Percentiles rank a stretch among this genome's conserved stretches.
Conservation (phyloP, 2,888 invertebrate genomes). For the Erebia epiphron region DNA sequence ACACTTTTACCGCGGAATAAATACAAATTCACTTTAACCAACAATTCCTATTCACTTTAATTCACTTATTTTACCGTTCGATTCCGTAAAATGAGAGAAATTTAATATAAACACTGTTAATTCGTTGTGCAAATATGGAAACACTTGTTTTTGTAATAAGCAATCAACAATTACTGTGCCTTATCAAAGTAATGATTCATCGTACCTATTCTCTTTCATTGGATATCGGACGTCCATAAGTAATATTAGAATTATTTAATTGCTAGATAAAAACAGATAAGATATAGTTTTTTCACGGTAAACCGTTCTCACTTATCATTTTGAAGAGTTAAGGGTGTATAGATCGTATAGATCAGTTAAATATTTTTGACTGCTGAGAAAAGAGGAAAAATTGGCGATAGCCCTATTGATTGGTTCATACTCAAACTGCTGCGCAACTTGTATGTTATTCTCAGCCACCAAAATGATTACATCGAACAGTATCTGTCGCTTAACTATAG, state of each 20-base stretch:
- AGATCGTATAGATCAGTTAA: no score
- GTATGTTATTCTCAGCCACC: no score
- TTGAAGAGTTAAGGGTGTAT: no score
- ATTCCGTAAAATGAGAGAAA: background rate
- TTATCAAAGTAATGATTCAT: slow-evolving; percentile 6
- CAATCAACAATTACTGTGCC: slow-evolving; percentile 3
- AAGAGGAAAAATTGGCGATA: no score
- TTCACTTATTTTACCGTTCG: background rate
- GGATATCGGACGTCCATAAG: slow-evolving; percentile 24
- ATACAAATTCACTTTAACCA: background rate
- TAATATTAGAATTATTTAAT: slow-evolving; percentile 32
- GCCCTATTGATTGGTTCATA: no score
- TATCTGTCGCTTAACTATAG: no score
- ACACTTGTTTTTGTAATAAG: slow-evolving; percentile 4
- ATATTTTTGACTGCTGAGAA: no score
- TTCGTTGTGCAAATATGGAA: background rate
- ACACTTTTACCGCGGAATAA: background rate
- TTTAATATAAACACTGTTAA: background rate
- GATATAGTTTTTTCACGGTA: slow-evolving; percentile 19
- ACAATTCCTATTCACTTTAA: background rate
- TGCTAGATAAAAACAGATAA: slow-evolving; percentile 32
- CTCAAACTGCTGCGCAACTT: no score
- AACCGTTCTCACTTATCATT: background rate
- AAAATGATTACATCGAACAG: no score
- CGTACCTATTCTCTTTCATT: slow-evolving; percentile 11